Evolutionary conservation across 2,888 invertebrate genomes (phyloP).

Genomic region (Thelaira solivaga): DNA sequence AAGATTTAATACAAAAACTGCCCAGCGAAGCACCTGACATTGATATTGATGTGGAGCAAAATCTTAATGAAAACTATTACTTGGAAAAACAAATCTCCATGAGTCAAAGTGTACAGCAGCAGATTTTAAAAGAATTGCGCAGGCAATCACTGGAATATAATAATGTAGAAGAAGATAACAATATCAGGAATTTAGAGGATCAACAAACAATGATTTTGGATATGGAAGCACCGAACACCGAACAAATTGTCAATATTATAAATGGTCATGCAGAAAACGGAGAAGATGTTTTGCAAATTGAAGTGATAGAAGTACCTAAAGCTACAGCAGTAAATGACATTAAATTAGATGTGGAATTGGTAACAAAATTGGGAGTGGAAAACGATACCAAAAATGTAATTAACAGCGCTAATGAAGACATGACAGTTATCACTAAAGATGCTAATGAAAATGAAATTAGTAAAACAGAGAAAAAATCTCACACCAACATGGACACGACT

Average conservation of each 20-base stretch:
- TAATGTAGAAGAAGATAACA: slow-evolving; percentile 9
- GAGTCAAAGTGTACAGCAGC: slow-evolving; percentile 9
- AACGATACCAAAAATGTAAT: too few relatives aligned
- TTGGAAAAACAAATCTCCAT: slow-evolving; percentile 24
- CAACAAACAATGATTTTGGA: too few relatives aligned
- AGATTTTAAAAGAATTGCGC: slow-evolving; percentile 40
- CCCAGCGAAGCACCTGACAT: slow-evolving; percentile 50
- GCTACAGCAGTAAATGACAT: too few relatives aligned
- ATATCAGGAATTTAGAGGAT: not conserved
- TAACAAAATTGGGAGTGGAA: not conserved
- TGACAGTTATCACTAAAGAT: not conserved
- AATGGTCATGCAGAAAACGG: slow-evolving; percentile 62
- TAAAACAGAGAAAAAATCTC: slow-evolving; percentile 9
- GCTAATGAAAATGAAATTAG: not conserved
- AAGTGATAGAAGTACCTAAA: slow-evolving; percentile 2
- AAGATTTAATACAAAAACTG: slow-evolving; percentile 41
- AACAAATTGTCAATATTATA: slow-evolving; percentile 31
- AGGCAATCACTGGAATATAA: slow-evolving; percentile 39
- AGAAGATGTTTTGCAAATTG: slow-evolving; percentile 59
- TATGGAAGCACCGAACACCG: slow-evolving; percentile 37
- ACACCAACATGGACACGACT: slow-evolving; percentile 70
- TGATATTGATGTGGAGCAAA: slow-evolving; percentile 18
- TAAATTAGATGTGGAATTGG: not conserved
- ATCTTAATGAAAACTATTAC: not conserved
- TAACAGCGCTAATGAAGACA: not conserved